Percentiles rank a stretch among this genome's conserved stretches.
Conservation (phyloP, 1,140 invertebrate genomes). For the Drosophila tsacasi region DNA sequence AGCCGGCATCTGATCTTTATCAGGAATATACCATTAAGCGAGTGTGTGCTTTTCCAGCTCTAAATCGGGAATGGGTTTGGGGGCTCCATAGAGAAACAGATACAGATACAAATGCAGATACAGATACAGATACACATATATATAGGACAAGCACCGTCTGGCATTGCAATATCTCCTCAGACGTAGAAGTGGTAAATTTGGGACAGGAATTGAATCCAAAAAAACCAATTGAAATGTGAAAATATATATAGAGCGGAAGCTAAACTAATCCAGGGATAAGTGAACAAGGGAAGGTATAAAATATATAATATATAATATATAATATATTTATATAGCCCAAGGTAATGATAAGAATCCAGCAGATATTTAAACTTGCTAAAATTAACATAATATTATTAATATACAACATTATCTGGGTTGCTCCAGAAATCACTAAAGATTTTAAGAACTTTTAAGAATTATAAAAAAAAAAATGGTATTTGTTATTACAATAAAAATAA, state of each 20-base stretch:
- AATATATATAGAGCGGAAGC: not conserved
- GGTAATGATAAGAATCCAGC: no score
- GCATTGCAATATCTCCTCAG: conserved; percentile 35
- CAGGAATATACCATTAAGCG: conserved; percentile 63
- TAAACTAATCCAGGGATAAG: not conserved
- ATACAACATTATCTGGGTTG: no score
- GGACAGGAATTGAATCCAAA: not conserved
- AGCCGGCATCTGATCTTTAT: conserved; percentile 67
- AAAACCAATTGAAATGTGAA: not conserved
- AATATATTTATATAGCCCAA: no score
- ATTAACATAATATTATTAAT: no score
- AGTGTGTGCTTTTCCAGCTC: conserved; percentile 13
- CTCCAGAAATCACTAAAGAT: no score
- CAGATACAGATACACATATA: conserved; percentile 3
- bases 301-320: no score
- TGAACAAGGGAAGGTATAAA: no score
- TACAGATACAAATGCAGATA: not conserved
- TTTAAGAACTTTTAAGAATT: no score
- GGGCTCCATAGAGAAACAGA: not conserved
- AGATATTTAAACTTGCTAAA: no score
- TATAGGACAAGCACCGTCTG: conserved; percentile 34
- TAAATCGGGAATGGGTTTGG: conserved; percentile 27
- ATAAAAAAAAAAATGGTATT: no score
- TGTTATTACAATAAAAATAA: no score
- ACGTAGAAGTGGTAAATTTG: not conserved